These are phyloP conservation scores for Venusia cambrica DNA, from an alignment of 2,888 invertebrate genomes.

Conservation along the genomic window DNA sequence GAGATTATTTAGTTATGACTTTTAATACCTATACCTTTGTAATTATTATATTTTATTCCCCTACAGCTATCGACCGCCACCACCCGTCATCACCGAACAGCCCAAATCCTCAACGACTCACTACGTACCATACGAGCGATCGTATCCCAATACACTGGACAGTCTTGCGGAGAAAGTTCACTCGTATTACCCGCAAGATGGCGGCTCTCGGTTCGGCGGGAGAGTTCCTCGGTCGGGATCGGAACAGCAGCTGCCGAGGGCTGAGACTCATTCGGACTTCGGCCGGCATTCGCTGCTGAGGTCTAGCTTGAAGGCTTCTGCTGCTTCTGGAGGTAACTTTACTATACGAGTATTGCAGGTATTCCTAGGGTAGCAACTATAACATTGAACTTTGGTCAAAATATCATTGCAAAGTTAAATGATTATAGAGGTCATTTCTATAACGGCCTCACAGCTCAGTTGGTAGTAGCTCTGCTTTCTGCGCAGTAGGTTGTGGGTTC, in stretches of 20 bases:
- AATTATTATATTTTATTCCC: constrained; percentile 1
- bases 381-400: too few species aligned
- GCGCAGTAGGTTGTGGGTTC: too few species aligned
- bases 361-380: too few species aligned
- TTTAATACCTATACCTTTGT: neutral
- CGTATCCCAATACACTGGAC: constrained; percentile 92
- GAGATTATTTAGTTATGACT: too few species aligned
- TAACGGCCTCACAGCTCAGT: too few species aligned
- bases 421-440: too few species aligned
- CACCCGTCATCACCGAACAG: constrained; percentile 94
- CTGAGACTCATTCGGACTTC: constrained; percentile 91
- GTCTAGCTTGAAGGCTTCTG: constrained; percentile 87
- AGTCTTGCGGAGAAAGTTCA: constrained; percentile 96
- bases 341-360: too few species aligned
- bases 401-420: too few species aligned
- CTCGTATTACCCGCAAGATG: constrained; percentile 85
- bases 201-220: constrained; percentile 67
- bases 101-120: constrained; percentile 89
- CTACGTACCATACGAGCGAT: constrained; percentile 93
- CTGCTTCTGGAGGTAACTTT: constrained; percentile 54
- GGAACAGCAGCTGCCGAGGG: constrained; percentile 93
- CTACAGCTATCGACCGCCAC: constrained; percentile 88
- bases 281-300: constrained; percentile 90
- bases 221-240: constrained; percentile 93
- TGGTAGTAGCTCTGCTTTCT: too few species aligned